Percentiles rank a stretch among this genome's conserved stretches.
These are phyloP conservation scores for Rhabdornis inornatus DNA, from an alignment of 2,113 vertebrate genomes.

Conservation along the genomic window DNA sequence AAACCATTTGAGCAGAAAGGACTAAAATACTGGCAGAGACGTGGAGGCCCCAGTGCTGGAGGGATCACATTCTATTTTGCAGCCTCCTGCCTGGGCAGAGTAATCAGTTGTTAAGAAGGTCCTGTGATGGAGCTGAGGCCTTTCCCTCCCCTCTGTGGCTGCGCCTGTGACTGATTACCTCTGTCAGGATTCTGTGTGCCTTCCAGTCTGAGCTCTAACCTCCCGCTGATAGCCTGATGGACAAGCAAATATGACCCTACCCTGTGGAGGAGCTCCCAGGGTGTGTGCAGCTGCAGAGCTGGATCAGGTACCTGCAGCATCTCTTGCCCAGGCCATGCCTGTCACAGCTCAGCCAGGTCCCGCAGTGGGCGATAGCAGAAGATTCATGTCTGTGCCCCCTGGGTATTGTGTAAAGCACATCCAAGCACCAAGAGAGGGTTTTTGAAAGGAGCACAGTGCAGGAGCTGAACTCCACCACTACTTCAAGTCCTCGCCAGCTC, in stretches of 20 bases:
- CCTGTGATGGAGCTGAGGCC: background rate
- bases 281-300: background rate
- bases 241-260: background rate
- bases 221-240: background rate
- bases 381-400: background rate
- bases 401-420: background rate
- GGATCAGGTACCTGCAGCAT: background rate
- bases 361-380: accelerated
- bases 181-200: background rate
- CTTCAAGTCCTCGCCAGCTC: accelerated
- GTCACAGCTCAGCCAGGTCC: accelerated
- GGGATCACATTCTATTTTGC: background rate
- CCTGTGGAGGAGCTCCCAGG: background rate
- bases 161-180: background rate
- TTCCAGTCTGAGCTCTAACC: background rate
- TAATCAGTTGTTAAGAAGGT: slow-evolving; percentile 8
- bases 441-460: background rate
- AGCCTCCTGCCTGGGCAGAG: background rate
- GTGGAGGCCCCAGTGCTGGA: background rate
- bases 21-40: background rate
- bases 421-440: accelerated
- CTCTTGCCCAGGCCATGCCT: background rate
- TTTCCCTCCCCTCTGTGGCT: background rate
- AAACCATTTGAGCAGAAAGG: background rate
- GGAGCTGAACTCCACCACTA: background rate